Evolutionary conservation across 2,797 vertebrate genomes (phyloP), one percentile per base, ranked within the genome.

Genomic region (Anas bernieri): DNA sequence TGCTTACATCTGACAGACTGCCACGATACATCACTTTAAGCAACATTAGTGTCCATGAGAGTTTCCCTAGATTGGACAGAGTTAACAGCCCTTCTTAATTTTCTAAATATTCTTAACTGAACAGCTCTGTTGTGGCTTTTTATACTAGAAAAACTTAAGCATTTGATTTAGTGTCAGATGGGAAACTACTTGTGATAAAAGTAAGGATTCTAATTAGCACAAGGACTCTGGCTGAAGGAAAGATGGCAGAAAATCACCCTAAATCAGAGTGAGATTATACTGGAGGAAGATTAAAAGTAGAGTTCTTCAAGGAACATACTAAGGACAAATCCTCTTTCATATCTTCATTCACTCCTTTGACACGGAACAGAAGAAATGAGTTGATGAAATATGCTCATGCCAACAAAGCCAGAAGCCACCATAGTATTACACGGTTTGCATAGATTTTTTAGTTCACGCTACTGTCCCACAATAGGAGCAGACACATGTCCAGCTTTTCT

Each of bases 51-150:
- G 5, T 23, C 39, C 39, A 26, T 7, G 43, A 50, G 75, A 63
- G 39, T 68, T 73, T 59, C 69, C 39, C 50, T 77, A 68, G 69
- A 80, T 76, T 4, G 31, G 69, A 58, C 43, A 77, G 63, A 56
- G 37, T 74, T 79, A 89, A 61, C 46, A 70, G 35, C 23, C 9
- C 30, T 35, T 62, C 43, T 70, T 41, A 63, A 88, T 88, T 77
- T 81, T 85, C 76, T 73, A 70, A 48, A 91, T 81, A 88, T 52
- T 46, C 35, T 72, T 46, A 66, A 67, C n/a, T 77, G 37, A 94
- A 63, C 76, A 85, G 55, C 55, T 85, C 92, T 88, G 66, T 82
- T 88, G 37, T 85, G 89, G 77, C 81, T 91, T 68, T 45, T 63
- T 43, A 88, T 63, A 54, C 43, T 58, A 63, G 70, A 68, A 73